These are phyloP conservation scores for Ephialtes manifestator DNA, from an alignment of 2,888 invertebrate species.

Conservation along the genomic window DNA sequence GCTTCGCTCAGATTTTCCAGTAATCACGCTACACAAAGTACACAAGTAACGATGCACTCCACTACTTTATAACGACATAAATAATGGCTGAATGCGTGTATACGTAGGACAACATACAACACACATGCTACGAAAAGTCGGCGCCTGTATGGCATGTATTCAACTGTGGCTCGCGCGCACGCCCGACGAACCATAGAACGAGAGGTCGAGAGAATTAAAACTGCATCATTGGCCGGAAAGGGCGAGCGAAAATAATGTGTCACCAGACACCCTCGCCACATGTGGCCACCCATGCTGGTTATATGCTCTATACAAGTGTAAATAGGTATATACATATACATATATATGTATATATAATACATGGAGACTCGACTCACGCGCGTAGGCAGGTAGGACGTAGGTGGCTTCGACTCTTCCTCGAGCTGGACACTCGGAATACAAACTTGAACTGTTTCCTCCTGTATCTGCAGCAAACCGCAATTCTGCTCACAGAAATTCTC, in stretches of 20 bases:
- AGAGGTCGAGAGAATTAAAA: conserved; percentile 67
- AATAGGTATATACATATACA: conserved; percentile 13
- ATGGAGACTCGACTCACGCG: conserved; percentile 54
- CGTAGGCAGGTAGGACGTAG: conserved; percentile 73
- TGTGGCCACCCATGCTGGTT: conserved; percentile 77
- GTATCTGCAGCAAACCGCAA: neutral
- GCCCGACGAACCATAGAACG: conserved; percentile 47
- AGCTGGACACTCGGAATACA: conserved; percentile 46
- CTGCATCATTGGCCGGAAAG: conserved; percentile 72
- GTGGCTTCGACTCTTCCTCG: conserved; percentile 65
- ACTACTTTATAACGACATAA: conserved; percentile 56
- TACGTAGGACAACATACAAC: neutral
- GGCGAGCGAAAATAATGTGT: conserved; percentile 80
- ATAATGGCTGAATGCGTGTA: conserved; percentile 51
- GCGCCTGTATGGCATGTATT: conserved; percentile 37
- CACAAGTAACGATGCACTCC: conserved; percentile 48
- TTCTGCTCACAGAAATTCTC: neutral
- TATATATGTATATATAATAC: conserved; percentile 30
- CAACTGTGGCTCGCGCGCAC: conserved; percentile 9
- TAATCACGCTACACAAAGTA: conserved; percentile 47
- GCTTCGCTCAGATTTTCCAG: conserved; percentile 35
- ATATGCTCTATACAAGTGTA: conserved; percentile 53
- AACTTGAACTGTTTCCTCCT: conserved; percentile 36
- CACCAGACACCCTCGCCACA: conserved; percentile 80
- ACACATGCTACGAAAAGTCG: conserved; percentile 53